Base-by-base conservation (phyloP, 2,797 vertebrate genomes). In the Propithecus perrieri region DNA sequence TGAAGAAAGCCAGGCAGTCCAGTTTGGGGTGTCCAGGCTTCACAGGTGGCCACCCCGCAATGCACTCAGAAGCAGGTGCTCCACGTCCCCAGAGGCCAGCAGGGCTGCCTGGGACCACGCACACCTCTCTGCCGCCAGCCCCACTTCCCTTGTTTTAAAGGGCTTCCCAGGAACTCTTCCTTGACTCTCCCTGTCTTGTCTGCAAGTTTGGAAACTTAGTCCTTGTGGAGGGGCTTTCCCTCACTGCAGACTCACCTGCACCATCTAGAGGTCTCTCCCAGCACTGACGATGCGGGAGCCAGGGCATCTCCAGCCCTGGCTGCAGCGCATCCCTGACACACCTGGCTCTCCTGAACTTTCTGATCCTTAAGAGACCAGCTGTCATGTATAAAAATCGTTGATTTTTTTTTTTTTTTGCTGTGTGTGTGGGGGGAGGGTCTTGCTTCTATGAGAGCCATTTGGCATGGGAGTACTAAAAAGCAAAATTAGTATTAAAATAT, bases 251-350 rank as follows among this genome's bases (percentile, higher is more conserved):
- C 98, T 98, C 98, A 71, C 98, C 97, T 93, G 75, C 98, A 96
- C 98, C 98, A 98, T 89, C 98, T 98, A 98, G 98, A 98, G 98
- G 98, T 95, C 90, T 91, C 33, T 80, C 4, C 94, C 53, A 50
- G 98, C 75, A 97, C 74, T 88, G 92, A 78, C 92, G 71, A 92
- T 46, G 79, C 75, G 11, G 48, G 4, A 72, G 33, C 3, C 93
- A 0, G 17, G 17, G 50, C 30, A 11, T 5, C 9, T 8, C 14
- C 33, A 53, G 53, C 28, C 53, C 18, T 17, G 14, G 8, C 38
- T 43, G 24, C 53, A n/a, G 13, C 3, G 38, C 3, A 35, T 57
- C 78, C 35, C 8, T 7, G 9, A 41, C 0, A 4, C 63, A 67
- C 38, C 76, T 88, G 89, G 85, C 46, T 81, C 74, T 38, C 6